These are phyloP conservation scores for Chiroxiphia lanceolata DNA, from an alignment of 2,797 vertebrate genomes.

Conservation along the genomic window DNA sequence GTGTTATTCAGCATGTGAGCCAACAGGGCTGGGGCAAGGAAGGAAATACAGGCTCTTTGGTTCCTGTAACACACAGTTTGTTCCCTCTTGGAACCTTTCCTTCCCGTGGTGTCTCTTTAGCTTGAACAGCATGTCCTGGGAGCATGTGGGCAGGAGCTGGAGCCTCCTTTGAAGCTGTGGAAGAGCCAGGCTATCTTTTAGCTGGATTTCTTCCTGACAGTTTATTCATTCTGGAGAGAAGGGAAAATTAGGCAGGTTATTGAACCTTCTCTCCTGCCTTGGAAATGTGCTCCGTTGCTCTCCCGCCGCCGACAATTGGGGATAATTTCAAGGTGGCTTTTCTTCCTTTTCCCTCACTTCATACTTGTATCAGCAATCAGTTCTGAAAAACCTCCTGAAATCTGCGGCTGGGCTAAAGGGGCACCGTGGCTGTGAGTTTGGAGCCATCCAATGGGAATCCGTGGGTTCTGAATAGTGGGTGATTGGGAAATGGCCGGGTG, in stretches of 20 bases:
- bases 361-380: neutral
- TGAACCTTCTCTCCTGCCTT: neutral
- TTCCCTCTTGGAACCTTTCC: neutral
- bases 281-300: neutral
- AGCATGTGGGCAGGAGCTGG: neutral
- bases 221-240: neutral
- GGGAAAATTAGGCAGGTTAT: conserved; percentile 2
- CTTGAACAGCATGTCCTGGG: neutral
- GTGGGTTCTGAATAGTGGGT: neutral
- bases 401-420: neutral
- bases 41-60: neutral
- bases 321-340: neutral
- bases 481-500: neutral
- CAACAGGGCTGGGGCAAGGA: neutral
- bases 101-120: neutral
- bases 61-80: neutral
- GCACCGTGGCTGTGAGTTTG: neutral
- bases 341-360: neutral
- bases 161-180: neutral
- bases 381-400: neutral
- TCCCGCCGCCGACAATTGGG: neutral
- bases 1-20: accelerated
- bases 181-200: conserved; percentile 4
- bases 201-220: conserved; percentile 6
- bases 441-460: neutral